phyloP scores from a whole-genome alignment of 2,888 invertebrate genomes.

The Xestobium rufovillosum region DNA sequence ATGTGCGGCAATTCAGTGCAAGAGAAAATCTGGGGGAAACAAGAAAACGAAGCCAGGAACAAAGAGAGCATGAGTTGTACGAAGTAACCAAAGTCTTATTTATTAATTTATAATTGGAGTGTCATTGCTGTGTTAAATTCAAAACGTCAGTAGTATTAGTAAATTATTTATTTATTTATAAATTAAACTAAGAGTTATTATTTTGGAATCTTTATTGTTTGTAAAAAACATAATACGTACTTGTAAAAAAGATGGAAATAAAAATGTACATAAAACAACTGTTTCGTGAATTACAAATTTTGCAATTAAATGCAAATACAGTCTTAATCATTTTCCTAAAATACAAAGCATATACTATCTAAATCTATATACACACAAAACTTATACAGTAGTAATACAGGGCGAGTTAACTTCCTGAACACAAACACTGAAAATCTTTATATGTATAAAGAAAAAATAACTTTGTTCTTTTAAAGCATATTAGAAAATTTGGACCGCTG shows the following conservation, averaged over 20 bases:
- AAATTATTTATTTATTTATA: constrained; percentile 20
- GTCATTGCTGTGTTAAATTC: too few species aligned
- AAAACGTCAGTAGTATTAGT: too few species aligned
- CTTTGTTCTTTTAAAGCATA: too few species aligned
- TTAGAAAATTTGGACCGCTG: too few species aligned
- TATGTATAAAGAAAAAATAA: too few species aligned
- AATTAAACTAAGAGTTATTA: constrained; percentile 35
- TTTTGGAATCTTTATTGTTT: too few species aligned
- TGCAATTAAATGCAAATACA: constrained; percentile 36
- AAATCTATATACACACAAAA: constrained; percentile 31
- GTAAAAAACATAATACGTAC: constrained; percentile 31
- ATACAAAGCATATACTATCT: constrained; percentile 28
- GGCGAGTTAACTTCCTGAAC: too few species aligned
- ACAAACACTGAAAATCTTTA: too few species aligned
- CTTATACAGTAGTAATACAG: too few species aligned
- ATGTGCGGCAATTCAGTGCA: constrained; percentile 40
- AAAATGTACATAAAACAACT: constrained; percentile 21
- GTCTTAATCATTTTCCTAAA: constrained; percentile 37
- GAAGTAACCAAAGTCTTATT: not conserved
- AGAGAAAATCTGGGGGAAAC: constrained; percentile 25
- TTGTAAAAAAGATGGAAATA: constrained; percentile 4
- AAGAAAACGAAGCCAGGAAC: constrained; percentile 17
- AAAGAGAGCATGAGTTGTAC: constrained; percentile 6
- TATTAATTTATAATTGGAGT: too few species aligned
- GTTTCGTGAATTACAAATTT: constrained; percentile 22